A percentile compares a stretch with the other conserved stretches of the same genome.
These are phyloP conservation scores for Platyrinchus mystaceus DNA, from an alignment of 2,797 vertebrate genomes.

Conservation along the genomic window DNA sequence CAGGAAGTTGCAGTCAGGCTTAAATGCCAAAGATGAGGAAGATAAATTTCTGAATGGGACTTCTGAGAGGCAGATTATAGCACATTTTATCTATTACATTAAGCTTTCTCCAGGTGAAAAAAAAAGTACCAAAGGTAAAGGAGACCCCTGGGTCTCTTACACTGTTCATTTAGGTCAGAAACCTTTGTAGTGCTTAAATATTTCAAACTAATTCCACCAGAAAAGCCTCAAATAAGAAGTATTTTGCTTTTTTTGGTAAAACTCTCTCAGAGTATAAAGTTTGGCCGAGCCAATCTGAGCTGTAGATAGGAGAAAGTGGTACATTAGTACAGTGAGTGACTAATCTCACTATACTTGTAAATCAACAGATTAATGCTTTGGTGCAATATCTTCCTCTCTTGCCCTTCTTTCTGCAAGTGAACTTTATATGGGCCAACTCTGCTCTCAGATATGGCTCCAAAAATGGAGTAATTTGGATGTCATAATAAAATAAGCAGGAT, in stretches of 20 bases:
- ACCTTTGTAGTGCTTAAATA: neutral
- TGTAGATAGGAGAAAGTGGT: neutral
- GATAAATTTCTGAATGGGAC: slow-evolving; percentile 14
- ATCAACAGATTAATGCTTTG: neutral
- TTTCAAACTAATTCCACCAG: neutral
- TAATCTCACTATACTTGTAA: neutral
- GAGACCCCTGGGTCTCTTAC: neutral
- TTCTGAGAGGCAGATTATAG: neutral
- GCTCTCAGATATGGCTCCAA: neutral
- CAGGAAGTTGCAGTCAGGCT: slow-evolving; percentile 14
- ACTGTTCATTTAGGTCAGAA: neutral
- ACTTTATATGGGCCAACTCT: neutral
- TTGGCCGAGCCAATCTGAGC: neutral
- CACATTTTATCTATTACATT: neutral
- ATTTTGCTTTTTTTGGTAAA: neutral
- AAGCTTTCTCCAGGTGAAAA: neutral
- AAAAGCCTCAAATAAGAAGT: neutral
- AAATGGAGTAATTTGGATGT: neutral
- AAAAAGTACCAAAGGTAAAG: neutral
- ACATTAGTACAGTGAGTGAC: neutral
- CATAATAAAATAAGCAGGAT: neutral
- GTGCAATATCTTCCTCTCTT: neutral
- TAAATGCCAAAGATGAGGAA: neutral
- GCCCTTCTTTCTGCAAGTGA: neutral
- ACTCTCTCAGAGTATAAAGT: neutral